Base-by-base conservation (phyloP, 2,113 vertebrate genomes). In the Emydocephalus ijimae region DNA sequence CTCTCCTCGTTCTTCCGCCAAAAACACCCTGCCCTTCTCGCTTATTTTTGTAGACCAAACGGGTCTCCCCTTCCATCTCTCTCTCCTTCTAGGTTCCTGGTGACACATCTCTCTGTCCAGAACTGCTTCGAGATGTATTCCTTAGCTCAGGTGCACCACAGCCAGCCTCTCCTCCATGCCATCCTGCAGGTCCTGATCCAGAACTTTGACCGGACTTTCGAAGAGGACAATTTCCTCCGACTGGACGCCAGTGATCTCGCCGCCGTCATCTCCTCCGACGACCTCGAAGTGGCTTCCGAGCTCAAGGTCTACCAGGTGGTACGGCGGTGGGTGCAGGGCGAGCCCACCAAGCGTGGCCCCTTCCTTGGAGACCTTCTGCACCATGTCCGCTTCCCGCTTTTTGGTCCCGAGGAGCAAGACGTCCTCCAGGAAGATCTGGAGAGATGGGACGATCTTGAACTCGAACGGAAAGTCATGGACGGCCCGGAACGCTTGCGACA, bases 41-140 rank as follows among this genome's bases (percentile, higher is more conserved):
- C 64, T 74, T 7, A 18, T 39, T n/a, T 74, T 74, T 7, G n/a
- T 39, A 74, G n/a, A 39, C 15, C 29, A 69, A n/a, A n/a, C 2
- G 6, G 3, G 21, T 34, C 21, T n/a, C 23, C 5, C 2, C 39
- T 39, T 24, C 45, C 39, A 59, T 87, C 45, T 50, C 24, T 39
- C 23, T n/a, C 55, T 9, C 55, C 74, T 59, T 43, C 74, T 69
- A 93, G 92, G 81, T 93, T 87, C 39, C 56, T 93, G 0, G 5
- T 64, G n/a, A 20, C 11, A 1, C 15, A 87, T 20, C 81, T 93
- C 56, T 90, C 92, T 3, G 0, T 87, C 20, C 74, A 93, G 81
- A 93, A 93, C 48, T 93, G 92, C 45, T 90, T 93, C 23, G 45
- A 43, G 55, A 87, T 90, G 81, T 64, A 90, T 18, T 45, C 56